Conservation (phyloP, 2,888 invertebrate genomes). For the Gandaritis pyraliata region DNA sequence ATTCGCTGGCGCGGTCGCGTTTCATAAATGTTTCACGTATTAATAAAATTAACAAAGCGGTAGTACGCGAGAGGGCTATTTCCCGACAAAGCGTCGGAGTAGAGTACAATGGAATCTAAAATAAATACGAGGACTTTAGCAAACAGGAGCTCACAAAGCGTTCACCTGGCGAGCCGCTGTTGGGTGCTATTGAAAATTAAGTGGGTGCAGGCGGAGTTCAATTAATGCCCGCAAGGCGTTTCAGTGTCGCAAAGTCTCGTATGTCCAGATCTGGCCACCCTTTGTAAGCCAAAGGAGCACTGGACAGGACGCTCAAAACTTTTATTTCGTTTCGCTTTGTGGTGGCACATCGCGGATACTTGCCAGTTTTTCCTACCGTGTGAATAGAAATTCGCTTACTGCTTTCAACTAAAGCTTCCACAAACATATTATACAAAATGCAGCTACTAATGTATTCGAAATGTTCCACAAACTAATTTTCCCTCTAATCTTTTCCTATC, state of each 20-base stretch:
- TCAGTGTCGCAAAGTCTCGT: constrained; percentile 46
- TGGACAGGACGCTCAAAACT: constrained; percentile 13
- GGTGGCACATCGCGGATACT: constrained; percentile 10
- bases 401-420: neutral
- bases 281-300: constrained; percentile 23
- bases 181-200: constrained; percentile 71
- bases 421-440: neutral
- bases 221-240: constrained; percentile 66
- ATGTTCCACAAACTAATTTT: constrained; percentile 36
- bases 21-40: constrained; percentile 83
- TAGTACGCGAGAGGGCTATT: constrained; percentile 75
- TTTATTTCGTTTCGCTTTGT: constrained; percentile 24
- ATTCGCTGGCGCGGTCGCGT: constrained; percentile 78
- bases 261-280: constrained; percentile 28
- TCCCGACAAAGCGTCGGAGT: constrained; percentile 77
- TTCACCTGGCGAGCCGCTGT: constrained; percentile 70
- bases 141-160: constrained; percentile 78
- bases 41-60: constrained; percentile 84
- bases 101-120: constrained; percentile 80
- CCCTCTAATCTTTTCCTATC: constrained; percentile 44
- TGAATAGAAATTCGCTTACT: neutral
- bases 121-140: constrained; percentile 83
- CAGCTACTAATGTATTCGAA: neutral
- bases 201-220: constrained; percentile 68
- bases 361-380: constrained; percentile 1